Base-by-base conservation (phyloP, 2,888 invertebrate genomes). In the Dermolepida albohirtum region DNA sequence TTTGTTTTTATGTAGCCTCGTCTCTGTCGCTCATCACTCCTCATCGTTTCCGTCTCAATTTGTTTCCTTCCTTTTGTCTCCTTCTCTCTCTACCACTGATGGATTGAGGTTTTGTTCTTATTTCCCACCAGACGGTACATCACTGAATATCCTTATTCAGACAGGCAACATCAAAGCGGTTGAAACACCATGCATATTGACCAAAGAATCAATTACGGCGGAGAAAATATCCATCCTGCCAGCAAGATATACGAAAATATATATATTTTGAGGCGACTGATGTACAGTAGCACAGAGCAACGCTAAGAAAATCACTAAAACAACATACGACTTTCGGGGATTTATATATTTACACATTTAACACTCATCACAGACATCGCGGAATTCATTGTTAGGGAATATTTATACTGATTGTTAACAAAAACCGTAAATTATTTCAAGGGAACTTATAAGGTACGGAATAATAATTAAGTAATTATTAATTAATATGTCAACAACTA, bases 1-100 rank as follows among this genome's bases (percentile, higher is more conserved):
- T 77, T 78, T 78, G 77, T 78, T 77, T 78, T 78, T 77, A 74
- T 74, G 77, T 75, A 75, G 74, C 54, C 64, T 41, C 16, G 12
- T 41, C 29, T 12, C 50, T 16, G 8, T 66, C 57, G 43, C 55
- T 54, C 34, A n/a, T 51, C 41, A 22, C 41, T n/a, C 16, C 12
- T 40, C 57, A 10, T n/a, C n/a, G 41, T 40, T n/a, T 22, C 40
- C 17, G 22, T 17, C 55, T 66, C 27, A 29, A 7, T 44, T 34
- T 64, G 10, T 41, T 51, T 12, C 29, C 11, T 51, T 29, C 27
- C 29, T 17, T 22, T 10, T 7, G 12, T 57, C 12, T 11, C 43
- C 12, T 50, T 47, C 62, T 62, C 39, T 17, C 14, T 50, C 40
- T 22, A 8, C 11, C 14, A 29, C 47, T 67, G 67, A 67, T 67